These are phyloP conservation scores for Parapristionchus giblindavisi DNA, from an alignment of 2,888 invertebrate species.

Conservation along the genomic window DNA sequence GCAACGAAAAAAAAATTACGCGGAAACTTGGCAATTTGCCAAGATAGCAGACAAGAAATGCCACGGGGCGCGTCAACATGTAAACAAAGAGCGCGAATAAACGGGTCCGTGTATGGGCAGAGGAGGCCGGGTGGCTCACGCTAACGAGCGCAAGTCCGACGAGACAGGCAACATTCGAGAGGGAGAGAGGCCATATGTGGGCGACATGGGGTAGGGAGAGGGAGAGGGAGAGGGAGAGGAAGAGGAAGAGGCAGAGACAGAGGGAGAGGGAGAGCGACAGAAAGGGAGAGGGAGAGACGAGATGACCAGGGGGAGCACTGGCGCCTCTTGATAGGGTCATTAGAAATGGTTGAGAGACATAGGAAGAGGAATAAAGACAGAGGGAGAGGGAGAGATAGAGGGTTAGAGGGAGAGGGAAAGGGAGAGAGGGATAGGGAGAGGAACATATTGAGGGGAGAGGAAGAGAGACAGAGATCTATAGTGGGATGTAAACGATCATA, in stretches of 20 bases:
- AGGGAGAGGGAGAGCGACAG: neutral
- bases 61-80: neutral
- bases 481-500: too few relatives aligned
- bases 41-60: neutral
- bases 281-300: slow-evolving; percentile 8
- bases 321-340: slow-evolving; percentile 2
- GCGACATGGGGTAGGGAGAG: slow-evolving; percentile 1
- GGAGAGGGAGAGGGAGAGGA: neutral
- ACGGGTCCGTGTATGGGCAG: neutral
- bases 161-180: neutral
- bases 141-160: slow-evolving; percentile 25
- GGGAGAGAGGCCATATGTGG: neutral
- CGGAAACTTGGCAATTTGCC: neutral
- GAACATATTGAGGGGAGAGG: too few relatives aligned
- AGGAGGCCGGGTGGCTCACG: slow-evolving; percentile 1
- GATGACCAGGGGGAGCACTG: neutral
- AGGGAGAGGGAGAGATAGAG: neutral
- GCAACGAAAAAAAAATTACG: neutral
- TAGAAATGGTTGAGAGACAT: neutral
- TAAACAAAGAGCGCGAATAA: neutral
- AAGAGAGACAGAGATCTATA: too few relatives aligned
- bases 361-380: neutral
- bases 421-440: too few relatives aligned
- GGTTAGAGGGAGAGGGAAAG: neutral
- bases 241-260: neutral